Evolutionary conservation across 2,113 vertebrate genomes (phyloP), one percentile per base, ranked within the genome.

Genomic region (Scytalopus superciliaris): DNA sequence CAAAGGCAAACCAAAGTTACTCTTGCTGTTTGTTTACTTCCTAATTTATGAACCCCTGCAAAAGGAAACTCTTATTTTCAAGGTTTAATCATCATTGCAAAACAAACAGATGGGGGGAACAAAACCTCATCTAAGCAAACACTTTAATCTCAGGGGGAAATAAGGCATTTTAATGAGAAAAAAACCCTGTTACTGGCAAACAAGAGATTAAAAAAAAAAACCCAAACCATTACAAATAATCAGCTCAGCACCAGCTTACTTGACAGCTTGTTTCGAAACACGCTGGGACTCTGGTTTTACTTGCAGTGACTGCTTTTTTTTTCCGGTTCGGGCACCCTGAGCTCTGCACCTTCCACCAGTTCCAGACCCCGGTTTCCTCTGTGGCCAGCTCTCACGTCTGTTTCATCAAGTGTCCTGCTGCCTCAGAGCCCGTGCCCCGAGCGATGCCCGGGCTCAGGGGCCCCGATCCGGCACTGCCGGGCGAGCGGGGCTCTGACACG

Each of bases 21-120:
- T 82, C 85, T 64, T 73, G 81, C 56, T 87, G 19, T 33, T 80
- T 87, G 72, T 90, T 96, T 92, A 90, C 83, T 96, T 96, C 95
- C 90, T 44, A 96, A 93, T 94, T 94, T 70, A 66, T 28, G 42
- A 91, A 68, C 64, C 21, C 55, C 45, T 62, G 42, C 11, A 74
- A 86, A 40, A 90, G 68, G 73, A 84, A 95, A 84, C 37, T 66
- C 69, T n/a, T 18, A 12, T 66, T 76, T 82, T 60, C 52, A 78
- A 87, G 49, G 55, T 45, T 89, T 90, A 55, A 85, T 45, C 76
- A 77, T 39, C 3, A 0, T 40, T 40, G 31, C 66, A 84, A 86
- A 95, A 72, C 40, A 87, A 95, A 30, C 78, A 73, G 86, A 80
- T 70, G 39, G 55, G 35, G 60, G 37, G 14, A 14, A 59, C 17